phyloP scores from a whole-genome alignment of 2,113 vertebrate species.

The Chauna torquata region DNA sequence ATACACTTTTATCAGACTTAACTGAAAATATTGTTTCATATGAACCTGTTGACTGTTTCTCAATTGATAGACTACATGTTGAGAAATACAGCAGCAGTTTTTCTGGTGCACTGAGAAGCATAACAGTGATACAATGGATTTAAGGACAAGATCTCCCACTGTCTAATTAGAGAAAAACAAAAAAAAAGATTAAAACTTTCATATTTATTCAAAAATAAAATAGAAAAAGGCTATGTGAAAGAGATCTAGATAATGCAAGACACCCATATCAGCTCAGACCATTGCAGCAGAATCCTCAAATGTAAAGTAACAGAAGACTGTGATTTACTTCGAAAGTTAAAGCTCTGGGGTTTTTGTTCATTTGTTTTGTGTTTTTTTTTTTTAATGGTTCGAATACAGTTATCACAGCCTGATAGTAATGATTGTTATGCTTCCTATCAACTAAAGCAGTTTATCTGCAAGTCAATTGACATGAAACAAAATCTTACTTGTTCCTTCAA shows the following conservation, averaged over 20 bases:
- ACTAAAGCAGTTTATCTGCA: not conserved
- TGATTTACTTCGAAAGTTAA: not conserved
- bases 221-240: not conserved
- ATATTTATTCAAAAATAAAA: not conserved
- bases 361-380: not conserved
- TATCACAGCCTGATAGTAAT: not conserved
- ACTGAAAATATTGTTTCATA: not conserved
- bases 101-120: not conserved
- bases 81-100: not conserved
- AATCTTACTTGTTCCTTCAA: not conserved
- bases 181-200: not conserved
- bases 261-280: rapidly evolving
- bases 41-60: not conserved
- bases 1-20: not conserved
- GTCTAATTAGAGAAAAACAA: not conserved
- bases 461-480: not conserved
- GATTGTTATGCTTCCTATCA: not conserved
- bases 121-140: not conserved
- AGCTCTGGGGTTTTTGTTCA: not conserved
- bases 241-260: not conserved
- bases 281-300: not conserved
- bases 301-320: not conserved
- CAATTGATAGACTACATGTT: not conserved
- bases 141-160: not conserved
- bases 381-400: not conserved